phyloP scores from a whole-genome alignment of 2,888 invertebrate species.

The Sphaeridia pumilis region DNA sequence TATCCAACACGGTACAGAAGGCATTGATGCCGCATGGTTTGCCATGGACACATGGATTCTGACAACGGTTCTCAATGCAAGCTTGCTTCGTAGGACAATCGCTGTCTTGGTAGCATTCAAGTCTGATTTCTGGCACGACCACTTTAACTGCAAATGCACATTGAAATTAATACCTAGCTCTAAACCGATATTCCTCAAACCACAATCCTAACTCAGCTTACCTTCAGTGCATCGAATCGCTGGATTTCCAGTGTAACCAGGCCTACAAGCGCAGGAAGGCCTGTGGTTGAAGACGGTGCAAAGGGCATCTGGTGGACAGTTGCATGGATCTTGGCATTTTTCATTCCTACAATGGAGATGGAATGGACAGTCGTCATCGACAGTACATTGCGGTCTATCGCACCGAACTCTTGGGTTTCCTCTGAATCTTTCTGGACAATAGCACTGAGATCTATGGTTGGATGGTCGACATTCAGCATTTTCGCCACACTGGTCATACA shows the following conservation, averaged over 20 bases:
- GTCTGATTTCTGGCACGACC: constrained; percentile 15
- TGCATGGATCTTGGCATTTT: constrained; percentile 71
- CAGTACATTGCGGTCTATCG: constrained; percentile 61
- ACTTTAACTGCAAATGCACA: constrained; percentile 11
- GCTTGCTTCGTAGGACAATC: constrained; percentile 64
- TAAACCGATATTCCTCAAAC: not conserved
- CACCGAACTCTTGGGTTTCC: constrained; percentile 72
- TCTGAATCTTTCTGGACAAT: constrained; percentile 59
- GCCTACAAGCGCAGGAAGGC: constrained; percentile 61
- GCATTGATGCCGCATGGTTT: constrained; percentile 50
- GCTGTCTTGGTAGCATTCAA: constrained; percentile 45
- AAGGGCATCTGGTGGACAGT: constrained; percentile 63
- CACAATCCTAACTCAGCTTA: constrained; percentile 38
- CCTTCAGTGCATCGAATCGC: constrained; percentile 50
- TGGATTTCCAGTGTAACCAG: constrained; percentile 46
- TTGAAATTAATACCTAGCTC: not conserved
- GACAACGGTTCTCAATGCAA: constrained; percentile 65
- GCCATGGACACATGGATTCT: constrained; percentile 56
- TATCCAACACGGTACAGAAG: constrained; percentile 71
- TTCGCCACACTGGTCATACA: constrained; percentile 63
- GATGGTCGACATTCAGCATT: constrained; percentile 64
- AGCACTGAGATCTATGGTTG: constrained; percentile 65
- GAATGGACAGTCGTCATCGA: constrained; percentile 63
- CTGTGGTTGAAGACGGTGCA: constrained; percentile 66
- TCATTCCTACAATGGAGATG: constrained; percentile 66